phyloP scores from a whole-genome alignment of 2,888 invertebrate species.

The Gnatocerus cornutus region DNA sequence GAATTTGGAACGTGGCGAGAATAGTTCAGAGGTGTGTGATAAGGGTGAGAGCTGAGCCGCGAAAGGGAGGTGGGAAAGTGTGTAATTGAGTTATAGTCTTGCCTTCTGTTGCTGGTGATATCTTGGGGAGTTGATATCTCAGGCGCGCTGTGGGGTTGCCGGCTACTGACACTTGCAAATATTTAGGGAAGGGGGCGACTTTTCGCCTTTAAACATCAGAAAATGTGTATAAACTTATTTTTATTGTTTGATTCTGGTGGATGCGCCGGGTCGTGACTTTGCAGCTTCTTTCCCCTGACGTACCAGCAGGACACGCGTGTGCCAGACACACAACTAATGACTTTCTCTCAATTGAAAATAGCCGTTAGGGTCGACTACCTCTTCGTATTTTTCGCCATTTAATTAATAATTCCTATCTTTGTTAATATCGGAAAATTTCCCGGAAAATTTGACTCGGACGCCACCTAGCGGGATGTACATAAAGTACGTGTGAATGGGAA shows the following conservation, averaged over 20 bases:
- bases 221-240: neutral
- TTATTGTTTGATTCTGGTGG: conserved; percentile 12
- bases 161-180: conserved; percentile 52
- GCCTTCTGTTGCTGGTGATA: conserved; percentile 66
- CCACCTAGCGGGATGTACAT: conserved; percentile 42
- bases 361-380: conserved; percentile 49
- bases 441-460: conserved; percentile 25
- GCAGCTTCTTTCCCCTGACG: conserved; percentile 11
- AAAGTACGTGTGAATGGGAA: conserved; percentile 41
- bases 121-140: conserved; percentile 61
- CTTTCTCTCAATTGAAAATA: conserved; percentile 70
- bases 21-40: conserved; percentile 47
- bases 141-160: conserved; percentile 34
- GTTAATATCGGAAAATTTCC: neutral
- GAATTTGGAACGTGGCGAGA: conserved; percentile 36
- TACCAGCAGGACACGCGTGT: conserved; percentile 66
- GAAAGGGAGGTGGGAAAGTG: conserved; percentile 64
- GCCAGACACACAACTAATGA: conserved; percentile 71
- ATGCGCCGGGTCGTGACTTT: conserved; percentile 25
- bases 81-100: conserved; percentile 69
- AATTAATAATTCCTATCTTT: too few relatives aligned
- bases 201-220: neutral
- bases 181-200: conserved; percentile 29
- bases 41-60: conserved; percentile 49
- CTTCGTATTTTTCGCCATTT: neutral